These are phyloP conservation scores for Nanorana parkeri DNA, from an alignment of 2,113 vertebrate species.

Conservation along the genomic window DNA sequence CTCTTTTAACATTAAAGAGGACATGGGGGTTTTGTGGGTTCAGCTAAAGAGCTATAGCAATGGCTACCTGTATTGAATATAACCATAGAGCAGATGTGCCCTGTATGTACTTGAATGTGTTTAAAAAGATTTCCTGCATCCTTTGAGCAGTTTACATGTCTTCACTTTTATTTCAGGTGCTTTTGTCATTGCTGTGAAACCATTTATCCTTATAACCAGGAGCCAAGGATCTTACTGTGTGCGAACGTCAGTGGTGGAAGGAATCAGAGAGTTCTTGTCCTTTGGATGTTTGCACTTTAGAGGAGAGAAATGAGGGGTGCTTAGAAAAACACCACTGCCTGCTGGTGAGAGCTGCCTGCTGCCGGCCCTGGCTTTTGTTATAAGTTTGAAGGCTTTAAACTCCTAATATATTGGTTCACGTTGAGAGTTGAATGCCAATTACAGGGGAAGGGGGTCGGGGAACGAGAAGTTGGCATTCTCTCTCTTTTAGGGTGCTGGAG, in stretches of 20 bases:
- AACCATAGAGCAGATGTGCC: no score
- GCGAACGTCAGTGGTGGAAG: conserved; percentile 32
- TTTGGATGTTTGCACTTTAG: conserved; percentile 37
- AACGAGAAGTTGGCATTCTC: no score
- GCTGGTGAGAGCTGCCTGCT: conserved; percentile 21
- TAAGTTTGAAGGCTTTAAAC: not conserved
- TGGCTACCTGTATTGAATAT: no score
- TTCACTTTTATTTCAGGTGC: not conserved
- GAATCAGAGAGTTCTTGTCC: conserved; percentile 49
- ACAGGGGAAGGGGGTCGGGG: not conserved
- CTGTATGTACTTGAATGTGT: no score
- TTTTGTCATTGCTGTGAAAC: conserved; percentile 30
- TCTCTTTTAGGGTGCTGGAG: not conserved
- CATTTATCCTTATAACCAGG: conserved; percentile 35
- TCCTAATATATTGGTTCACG: not conserved
- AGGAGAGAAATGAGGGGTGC: conserved; percentile 30
- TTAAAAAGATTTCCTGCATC: not conserved
- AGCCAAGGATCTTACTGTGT: conserved; percentile 37
- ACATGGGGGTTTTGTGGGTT: not conserved
- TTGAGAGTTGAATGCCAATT: not conserved
- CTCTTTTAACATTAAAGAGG: not conserved
- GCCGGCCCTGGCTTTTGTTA: conserved; percentile 4
- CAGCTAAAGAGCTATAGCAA: no score
- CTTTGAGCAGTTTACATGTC: not conserved
- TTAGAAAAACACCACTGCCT: not conserved